These are phyloP conservation scores for Zoanthus sociatus DNA, from an alignment of 92 coral and sea anemone species.

Conservation along the genomic window DNA sequence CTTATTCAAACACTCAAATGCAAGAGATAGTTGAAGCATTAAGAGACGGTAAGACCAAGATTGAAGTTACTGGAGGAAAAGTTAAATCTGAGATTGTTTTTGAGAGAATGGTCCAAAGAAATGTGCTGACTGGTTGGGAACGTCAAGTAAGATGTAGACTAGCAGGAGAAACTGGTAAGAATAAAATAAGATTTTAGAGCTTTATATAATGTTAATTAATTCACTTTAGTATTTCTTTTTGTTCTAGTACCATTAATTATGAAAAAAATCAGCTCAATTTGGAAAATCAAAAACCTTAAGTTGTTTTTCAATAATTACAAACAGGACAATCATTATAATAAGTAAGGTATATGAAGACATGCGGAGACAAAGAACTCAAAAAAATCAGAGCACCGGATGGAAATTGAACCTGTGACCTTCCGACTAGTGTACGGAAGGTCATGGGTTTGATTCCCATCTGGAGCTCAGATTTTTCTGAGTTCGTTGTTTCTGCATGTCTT, in stretches of 20 bases:
- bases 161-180: conserved; percentile 49
- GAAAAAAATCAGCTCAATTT: too few relatives aligned
- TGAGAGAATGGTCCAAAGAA: conserved; percentile 94
- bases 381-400: too few relatives aligned
- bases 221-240: neutral
- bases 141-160: conserved; percentile 82
- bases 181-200: neutral
- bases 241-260: neutral
- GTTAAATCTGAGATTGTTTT: conserved; percentile 69
- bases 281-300: too few relatives aligned
- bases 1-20: conserved; percentile 68
- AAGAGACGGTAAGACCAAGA: conserved; percentile 63
- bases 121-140: conserved; percentile 92
- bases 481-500: too few relatives aligned
- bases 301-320: too few relatives aligned
- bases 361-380: too few relatives aligned
- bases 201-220: neutral
- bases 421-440: too few relatives aligned
- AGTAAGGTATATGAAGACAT: too few relatives aligned
- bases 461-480: too few relatives aligned
- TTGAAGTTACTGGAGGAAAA: conserved; percentile 69
- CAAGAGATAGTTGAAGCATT: conserved; percentile 71
- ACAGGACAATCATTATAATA: too few relatives aligned
- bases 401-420: too few relatives aligned
- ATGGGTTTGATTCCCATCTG: too few relatives aligned